phyloP scores from a whole-genome alignment of 2,797 vertebrate genomes.

The Hippocampus kuda region DNA sequence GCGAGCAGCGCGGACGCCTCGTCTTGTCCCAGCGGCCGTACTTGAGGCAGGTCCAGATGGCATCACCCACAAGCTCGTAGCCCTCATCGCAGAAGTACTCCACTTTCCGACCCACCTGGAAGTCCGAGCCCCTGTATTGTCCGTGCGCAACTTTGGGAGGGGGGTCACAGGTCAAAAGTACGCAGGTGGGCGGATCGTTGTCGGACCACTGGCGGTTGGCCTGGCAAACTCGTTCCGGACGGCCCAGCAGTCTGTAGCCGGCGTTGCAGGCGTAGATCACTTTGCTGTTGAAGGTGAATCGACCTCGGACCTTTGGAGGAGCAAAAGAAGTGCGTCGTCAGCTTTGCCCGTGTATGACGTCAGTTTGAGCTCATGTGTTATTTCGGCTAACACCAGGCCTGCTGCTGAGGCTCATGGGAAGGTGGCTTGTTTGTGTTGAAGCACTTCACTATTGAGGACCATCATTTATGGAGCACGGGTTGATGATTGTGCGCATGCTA shows the following conservation, averaged over 20 bases:
- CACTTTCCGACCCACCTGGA: constrained; percentile 81
- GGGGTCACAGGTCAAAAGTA: constrained; percentile 78
- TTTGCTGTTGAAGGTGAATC: constrained; percentile 76
- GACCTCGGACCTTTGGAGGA: constrained; percentile 63
- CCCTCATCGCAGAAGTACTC: constrained; percentile 85
- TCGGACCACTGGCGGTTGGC: constrained; percentile 91
- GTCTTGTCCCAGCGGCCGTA: constrained; percentile 82
- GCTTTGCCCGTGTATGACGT: too few relatives aligned
- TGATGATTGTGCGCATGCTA: too few relatives aligned
- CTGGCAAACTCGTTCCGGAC: constrained; percentile 75
- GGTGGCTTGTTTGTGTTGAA: too few relatives aligned
- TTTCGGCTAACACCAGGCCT: too few relatives aligned
- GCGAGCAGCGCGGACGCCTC: constrained; percentile 74
- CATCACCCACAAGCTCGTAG: constrained; percentile 80
- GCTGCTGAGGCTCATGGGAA: too few relatives aligned
- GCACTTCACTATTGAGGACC: too few relatives aligned
- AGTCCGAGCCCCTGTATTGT: constrained; percentile 69
- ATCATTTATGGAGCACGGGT: too few relatives aligned
- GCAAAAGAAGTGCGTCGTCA: constrained; percentile 8
- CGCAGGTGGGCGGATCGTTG: constrained; percentile 71
- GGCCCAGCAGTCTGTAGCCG: constrained; percentile 78
- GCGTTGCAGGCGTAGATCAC: constrained; percentile 77
- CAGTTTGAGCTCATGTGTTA: not conserved
- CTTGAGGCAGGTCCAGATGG: constrained; percentile 86
- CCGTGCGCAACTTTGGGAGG: constrained; percentile 78